These are phyloP conservation scores for Pavo muticus DNA, from an alignment of 2,113 vertebrate genomes.

Conservation along the genomic window DNA sequence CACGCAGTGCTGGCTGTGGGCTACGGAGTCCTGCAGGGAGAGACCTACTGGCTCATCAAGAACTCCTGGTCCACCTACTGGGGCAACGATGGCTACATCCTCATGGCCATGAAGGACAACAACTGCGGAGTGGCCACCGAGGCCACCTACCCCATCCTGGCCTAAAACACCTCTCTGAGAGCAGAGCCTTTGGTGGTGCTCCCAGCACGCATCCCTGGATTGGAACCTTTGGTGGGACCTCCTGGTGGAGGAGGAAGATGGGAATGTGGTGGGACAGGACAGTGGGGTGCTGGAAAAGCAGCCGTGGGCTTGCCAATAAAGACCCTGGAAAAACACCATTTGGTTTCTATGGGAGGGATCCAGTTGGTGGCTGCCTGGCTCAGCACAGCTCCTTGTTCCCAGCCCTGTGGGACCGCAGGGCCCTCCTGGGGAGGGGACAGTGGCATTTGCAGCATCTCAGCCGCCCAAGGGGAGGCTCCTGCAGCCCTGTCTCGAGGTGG, in stretches of 20 bases:
- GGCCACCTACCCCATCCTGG: slow-evolving; percentile 82
- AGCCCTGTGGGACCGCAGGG: background rate
- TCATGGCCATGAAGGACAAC: slow-evolving; percentile 90
- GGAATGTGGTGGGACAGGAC: background rate
- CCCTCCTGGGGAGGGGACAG: background rate
- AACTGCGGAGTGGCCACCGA: slow-evolving; percentile 86
- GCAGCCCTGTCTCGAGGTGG: background rate
- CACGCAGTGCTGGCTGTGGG: slow-evolving; percentile 84
- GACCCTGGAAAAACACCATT: background rate
- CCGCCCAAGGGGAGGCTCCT: background rate
- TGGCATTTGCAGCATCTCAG: background rate
- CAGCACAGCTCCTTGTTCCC: background rate
- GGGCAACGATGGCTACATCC: slow-evolving; percentile 86
- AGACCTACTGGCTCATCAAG: slow-evolving; percentile 86
- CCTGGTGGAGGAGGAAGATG: rapidly evolving
- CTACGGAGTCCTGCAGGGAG: slow-evolving; percentile 77
- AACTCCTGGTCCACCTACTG: slow-evolving; percentile 90
- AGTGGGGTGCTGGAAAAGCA: background rate
- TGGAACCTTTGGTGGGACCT: background rate
- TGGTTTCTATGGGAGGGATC: background rate
- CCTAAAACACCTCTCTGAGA: background rate
- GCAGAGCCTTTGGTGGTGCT: background rate
- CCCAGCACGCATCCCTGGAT: background rate
- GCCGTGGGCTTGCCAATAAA: slow-evolving; percentile 37
- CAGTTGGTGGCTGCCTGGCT: background rate